These are phyloP conservation scores for Diarsia dahlii DNA, from an alignment of 2,888 invertebrate species.

Conservation along the genomic window DNA sequence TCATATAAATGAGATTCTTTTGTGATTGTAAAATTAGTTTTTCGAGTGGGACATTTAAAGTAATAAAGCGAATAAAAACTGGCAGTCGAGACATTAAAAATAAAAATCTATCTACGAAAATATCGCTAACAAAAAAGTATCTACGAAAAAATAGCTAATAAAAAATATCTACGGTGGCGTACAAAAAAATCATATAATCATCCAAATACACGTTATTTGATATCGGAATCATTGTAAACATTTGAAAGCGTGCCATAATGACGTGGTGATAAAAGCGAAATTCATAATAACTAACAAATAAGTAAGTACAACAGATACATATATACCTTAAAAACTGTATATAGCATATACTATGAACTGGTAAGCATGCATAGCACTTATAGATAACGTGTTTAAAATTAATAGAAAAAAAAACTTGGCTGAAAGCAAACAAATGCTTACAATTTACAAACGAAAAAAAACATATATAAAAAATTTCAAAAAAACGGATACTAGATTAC, in stretches of 20 bases:
- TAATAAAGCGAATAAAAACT: background rate
- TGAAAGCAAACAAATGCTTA: slow-evolving; percentile 91
- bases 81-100: background rate
- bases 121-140: background rate
- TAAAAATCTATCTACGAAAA: background rate
- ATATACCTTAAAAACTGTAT: slow-evolving; percentile 83
- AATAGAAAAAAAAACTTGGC: slow-evolving; percentile 78
- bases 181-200: slow-evolving; percentile 79
- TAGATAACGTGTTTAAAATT: slow-evolving; percentile 72
- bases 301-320: slow-evolving; percentile 90
- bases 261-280: slow-evolving; percentile 84
- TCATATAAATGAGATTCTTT: background rate
- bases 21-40: background rate
- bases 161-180: slow-evolving; percentile 5
- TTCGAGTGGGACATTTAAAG: background rate
- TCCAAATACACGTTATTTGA: slow-evolving; percentile 82
- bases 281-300: slow-evolving; percentile 85
- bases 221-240: slow-evolving; percentile 87
- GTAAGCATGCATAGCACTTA: slow-evolving; percentile 90
- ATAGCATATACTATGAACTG: slow-evolving; percentile 89
- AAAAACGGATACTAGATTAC: slow-evolving; percentile 67
- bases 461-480: slow-evolving; percentile 54
- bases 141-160: background rate
- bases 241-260: slow-evolving; percentile 90
- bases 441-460: slow-evolving; percentile 88